Conservation (phyloP, 2,888 invertebrate genomes). For the Laothoe populi region DNA sequence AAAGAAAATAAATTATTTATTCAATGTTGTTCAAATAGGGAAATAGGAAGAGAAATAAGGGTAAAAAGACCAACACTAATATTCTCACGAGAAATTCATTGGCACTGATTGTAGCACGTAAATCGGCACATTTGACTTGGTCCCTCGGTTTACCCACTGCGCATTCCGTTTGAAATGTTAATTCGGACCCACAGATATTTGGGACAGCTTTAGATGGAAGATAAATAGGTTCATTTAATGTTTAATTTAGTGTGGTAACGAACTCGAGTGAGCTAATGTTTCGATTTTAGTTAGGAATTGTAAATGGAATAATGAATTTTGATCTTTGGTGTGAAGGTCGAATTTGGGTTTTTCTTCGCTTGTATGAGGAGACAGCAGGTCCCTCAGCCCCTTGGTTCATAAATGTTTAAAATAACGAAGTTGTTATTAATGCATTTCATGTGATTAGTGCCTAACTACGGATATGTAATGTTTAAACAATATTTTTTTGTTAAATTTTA, state of each 20-base stretch:
- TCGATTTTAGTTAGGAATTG: background rate
- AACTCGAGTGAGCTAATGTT: constrained; percentile 8
- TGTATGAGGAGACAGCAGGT: no score
- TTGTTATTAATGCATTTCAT: no score
- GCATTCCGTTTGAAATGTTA: constrained; percentile 48
- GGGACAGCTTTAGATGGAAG: background rate
- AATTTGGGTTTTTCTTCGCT: no score
- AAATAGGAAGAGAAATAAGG: no score
- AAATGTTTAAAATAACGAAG: background rate
- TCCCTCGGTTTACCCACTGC: constrained; percentile 1
- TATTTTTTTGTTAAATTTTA: no score
- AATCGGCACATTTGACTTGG: constrained; percentile 10
- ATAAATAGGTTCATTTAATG: constrained; percentile 25
- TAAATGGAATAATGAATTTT: constrained; percentile 12
- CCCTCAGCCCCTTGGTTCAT: no score
- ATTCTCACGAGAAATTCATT: constrained; percentile 1
- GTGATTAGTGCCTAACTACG: no score
- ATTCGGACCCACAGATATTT: constrained; percentile 36
- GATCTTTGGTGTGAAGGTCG: background rate
- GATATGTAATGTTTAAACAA: no score
- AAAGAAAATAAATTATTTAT: no score
- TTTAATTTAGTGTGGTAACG: constrained; percentile 24
- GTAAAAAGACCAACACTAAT: no score
- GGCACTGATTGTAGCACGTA: background rate
- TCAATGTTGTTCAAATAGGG: no score